These are phyloP conservation scores for Melanophora roralis DNA, from an alignment of 2,888 invertebrate genomes.

Conservation along the genomic window DNA sequence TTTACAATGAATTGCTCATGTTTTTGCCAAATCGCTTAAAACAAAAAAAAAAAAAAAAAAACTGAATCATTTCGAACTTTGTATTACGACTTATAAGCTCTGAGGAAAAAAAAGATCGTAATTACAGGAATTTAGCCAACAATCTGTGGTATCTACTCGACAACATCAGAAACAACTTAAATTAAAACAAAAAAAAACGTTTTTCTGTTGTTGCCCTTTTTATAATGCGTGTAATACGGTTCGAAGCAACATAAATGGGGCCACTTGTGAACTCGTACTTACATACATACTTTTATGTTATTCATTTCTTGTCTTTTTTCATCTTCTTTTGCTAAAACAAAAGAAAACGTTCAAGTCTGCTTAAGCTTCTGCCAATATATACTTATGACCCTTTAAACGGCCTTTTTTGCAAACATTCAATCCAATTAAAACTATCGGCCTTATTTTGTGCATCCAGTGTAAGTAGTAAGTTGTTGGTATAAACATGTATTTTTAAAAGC, in stretches of 20 bases:
- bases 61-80: slow-evolving; percentile 26
- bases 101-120: slow-evolving; percentile 41
- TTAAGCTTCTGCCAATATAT: background rate
- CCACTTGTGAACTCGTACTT: slow-evolving; percentile 46
- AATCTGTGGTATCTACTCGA: slow-evolving; percentile 55
- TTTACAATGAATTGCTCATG: slow-evolving; percentile 61
- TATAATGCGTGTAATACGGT: slow-evolving; percentile 59
- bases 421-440: background rate
- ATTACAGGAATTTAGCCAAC: slow-evolving; percentile 63
- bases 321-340: slow-evolving; percentile 35
- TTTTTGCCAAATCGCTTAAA: slow-evolving; percentile 38
- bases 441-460: background rate
- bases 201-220: slow-evolving; percentile 28
- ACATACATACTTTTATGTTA: background rate
- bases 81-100: slow-evolving; percentile 9
- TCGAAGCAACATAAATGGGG: slow-evolving; percentile 52
- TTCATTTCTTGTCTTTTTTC: background rate
- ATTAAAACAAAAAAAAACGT: slow-evolving; percentile 20
- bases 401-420: background rate
- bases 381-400: slow-evolving; percentile 12
- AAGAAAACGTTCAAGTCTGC: slow-evolving; percentile 16
- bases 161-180: slow-evolving; percentile 58
- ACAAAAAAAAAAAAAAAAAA: background rate
- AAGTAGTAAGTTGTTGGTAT: background rate
- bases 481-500: background rate